Evolutionary conservation across 1,140 invertebrate genomes (phyloP).

Genomic region (Diorhabda carinulata): DNA sequence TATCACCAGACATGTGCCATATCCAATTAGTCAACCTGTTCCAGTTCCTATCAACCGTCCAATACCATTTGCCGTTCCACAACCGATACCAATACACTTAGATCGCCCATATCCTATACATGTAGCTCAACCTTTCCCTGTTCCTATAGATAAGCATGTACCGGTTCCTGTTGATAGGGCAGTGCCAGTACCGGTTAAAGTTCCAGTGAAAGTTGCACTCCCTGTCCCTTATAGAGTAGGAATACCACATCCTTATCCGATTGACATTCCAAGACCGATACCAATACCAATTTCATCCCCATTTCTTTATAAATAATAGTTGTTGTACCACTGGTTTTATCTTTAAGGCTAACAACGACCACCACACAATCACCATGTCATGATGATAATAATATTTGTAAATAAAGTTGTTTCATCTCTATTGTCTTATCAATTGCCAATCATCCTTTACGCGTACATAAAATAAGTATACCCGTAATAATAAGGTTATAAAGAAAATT

Average conservation of each 20-base stretch:
- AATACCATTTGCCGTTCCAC: conserved; percentile 37
- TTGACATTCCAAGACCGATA: conserved; percentile 26
- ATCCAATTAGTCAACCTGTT: conserved; percentile 36
- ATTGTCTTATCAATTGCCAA: no score
- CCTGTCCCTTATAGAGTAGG: conserved; percentile 33
- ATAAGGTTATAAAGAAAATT: no score
- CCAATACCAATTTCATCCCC: conserved; percentile 24
- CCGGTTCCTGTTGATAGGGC: conserved; percentile 39
- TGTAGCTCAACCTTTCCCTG: conserved; percentile 52
- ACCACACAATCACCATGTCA: no score
- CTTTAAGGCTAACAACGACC: no score
- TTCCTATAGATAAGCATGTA: conserved; percentile 50
- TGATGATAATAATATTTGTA: no score
- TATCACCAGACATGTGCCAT: conserved; percentile 33
- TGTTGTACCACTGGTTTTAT: conserved; percentile 9
- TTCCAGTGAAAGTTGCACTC: conserved; percentile 33
- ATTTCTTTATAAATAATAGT: conserved; percentile 25
- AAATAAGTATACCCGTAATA: no score
- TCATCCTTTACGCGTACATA: no score
- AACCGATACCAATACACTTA: conserved; percentile 39
- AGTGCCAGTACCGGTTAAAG: conserved; percentile 34
- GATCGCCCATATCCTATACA: conserved; percentile 47
- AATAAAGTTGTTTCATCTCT: no score
- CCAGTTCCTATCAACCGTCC: conserved; percentile 33
- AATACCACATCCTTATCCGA: conserved; percentile 31